These are phyloP conservation scores for Eupithecia tripunctaria DNA, from an alignment of 2,888 invertebrate genomes.

Conservation along the genomic window DNA sequence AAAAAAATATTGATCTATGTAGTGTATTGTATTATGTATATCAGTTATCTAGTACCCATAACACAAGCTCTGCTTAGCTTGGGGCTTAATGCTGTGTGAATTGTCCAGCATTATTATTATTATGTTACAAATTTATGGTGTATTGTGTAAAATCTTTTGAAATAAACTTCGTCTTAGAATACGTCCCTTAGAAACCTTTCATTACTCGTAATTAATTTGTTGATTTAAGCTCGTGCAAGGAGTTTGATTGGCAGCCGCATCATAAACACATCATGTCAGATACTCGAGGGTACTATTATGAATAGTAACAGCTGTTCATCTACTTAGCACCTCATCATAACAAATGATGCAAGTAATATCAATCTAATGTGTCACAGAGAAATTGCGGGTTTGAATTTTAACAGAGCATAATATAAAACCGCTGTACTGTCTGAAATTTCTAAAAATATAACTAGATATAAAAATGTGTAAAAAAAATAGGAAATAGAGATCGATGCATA, in stretches of 20 bases:
- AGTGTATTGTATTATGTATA: too few relatives aligned
- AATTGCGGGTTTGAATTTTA: neutral
- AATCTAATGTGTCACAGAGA: conserved; percentile 1
- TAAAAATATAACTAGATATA: neutral
- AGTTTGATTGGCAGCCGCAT: conserved; percentile 20
- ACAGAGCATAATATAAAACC: neutral
- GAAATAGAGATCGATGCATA: neutral
- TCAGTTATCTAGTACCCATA: too few relatives aligned
- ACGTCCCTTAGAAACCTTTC: neutral
- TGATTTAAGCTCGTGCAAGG: neutral
- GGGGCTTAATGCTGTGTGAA: too few relatives aligned
- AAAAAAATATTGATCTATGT: too few relatives aligned
- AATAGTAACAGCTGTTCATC: conserved; percentile 32
- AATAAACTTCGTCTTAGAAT: neutral
- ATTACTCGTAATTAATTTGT: neutral
- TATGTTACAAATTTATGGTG: neutral
- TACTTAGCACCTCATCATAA: conserved; percentile 21
- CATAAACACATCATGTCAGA: conserved; percentile 23
- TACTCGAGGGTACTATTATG: conserved; percentile 23
- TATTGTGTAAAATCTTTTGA: neutral
- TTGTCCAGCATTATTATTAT: too few relatives aligned
- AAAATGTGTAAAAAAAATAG: neutral
- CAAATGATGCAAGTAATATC: conserved; percentile 19
- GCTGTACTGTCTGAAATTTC: neutral
- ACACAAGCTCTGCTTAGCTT: too few relatives aligned